Base-by-base conservation (phyloP, 2,888 invertebrate genomes). In the Drosophila pullipes region DNA sequence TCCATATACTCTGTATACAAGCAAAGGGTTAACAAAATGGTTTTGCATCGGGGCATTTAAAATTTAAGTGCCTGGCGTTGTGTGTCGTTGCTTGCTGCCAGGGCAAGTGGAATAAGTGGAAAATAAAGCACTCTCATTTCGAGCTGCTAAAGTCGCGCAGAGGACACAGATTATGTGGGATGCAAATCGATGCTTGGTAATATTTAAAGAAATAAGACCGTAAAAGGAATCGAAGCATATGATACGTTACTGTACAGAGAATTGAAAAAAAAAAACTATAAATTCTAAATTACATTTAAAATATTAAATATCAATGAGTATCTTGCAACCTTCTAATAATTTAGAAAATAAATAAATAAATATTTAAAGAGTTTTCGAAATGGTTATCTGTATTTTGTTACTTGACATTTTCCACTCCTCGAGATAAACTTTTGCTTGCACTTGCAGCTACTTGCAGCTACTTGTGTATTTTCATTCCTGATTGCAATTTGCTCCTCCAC, bases 31-130 rank as follows among this genome's bases (percentile, higher is more conserved):
- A 82, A 68, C 71, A 65, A 67, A 79, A 77, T 72, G 80, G 64
- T 33, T 60, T 58, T 55, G 63, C 58, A 63, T 59, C 69, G 41
- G 37, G 81, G 70, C 88, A 78, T 85, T 87, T 89, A 85, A 85
- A 87, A 85, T 81, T 85, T 82, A 85, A 82, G 90, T 81, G 78
- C 71, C 80, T 63, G 37, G 63, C 69, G 64, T 66, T 75, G 39
- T 60, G 39, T 59, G 49, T 54, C 57, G 44, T 30, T 50, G 70
- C 68, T 54, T 77, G 65, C 52, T 59, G 69, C 22, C n/a, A 52
- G 64, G 30, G 53, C 41, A 64, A 41, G 69, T 66, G 49, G 61
- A 69, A 61, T 66, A 77, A 75, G 66, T 70, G 76, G 59, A 10
- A 63, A 50, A 53, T 65, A 68, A 80, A 62, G 59, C 52, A 30